Evolutionary conservation across 2,113 vertebrate species (phyloP), one percentile per base, ranked within the genome.

Genomic region (Catharus minimus): DNA sequence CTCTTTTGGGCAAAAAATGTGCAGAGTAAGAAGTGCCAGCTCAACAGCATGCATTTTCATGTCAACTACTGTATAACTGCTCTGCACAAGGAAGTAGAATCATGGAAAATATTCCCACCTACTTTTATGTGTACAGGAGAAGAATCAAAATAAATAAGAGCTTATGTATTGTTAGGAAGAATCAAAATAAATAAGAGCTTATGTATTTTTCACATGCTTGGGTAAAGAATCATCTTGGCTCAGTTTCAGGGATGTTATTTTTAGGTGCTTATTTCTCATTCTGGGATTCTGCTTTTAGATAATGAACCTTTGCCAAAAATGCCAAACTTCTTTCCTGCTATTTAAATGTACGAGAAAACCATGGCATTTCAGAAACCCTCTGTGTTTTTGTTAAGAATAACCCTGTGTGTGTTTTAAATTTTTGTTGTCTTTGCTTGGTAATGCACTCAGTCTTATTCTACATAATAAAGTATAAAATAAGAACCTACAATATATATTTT

Each of bases 181-280:
- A 73, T 72, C 24, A 69, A 86, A 88, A 44, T 61, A 90, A 90
- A 46, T 65, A 75, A 62, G 30, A 14, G 17, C 30, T 66, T 69
- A 23, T 30, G 10, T 86, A 55, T 57, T 90, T 89, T 75, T 76
- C 3, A 2, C 33, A 39, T 77, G 7, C 43, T 86, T 94, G 67
- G 77, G 74, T 47, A 80, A 93, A 80, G 55, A 82, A 69, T 90
- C 39, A 64, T 82, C 44, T 84, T 91, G 81, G 77, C 61, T 78
- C 12, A 50, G 9, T 32, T 77, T 91, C 47, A 88, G 30, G 16
- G 15, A 23, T 69, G 8, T 62, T 89, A 75, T 82, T 81, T 95
- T 81, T 90, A 86, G 44, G 22, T 79, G 32, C 17, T 82, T 91
- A 53, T 89, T 94, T 88, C 32, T 92, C 4, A 1, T 52, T 89